phyloP scores from a whole-genome alignment of 2,113 vertebrate genomes.

The Charina bottae region DNA sequence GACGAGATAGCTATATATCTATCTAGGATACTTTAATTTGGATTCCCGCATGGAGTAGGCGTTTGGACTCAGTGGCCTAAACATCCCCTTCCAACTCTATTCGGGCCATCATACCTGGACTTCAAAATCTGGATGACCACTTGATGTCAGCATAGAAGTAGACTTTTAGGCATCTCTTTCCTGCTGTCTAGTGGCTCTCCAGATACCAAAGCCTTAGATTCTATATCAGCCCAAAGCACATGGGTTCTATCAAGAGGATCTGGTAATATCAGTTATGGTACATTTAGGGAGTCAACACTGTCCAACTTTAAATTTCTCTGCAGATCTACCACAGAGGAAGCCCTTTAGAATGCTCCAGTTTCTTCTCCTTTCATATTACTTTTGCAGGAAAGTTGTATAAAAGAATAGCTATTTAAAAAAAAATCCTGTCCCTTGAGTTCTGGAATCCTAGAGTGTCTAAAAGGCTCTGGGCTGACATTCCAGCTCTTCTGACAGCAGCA shows the following conservation, averaged over 20 bases:
- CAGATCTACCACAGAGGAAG: not conserved
- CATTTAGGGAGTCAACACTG: not conserved
- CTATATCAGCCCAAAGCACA: not conserved
- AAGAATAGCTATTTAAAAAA: not conserved
- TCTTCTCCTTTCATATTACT: not conserved
- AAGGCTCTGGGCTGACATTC: conserved; percentile 11
- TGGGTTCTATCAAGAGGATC: not conserved
- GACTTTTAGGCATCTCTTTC: not conserved
- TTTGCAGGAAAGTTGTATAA: not conserved
- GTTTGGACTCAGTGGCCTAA: not conserved
- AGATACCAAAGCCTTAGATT: not conserved
- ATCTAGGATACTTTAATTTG: not conserved
- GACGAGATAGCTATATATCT: not conserved
- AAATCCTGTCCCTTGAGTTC: not conserved
- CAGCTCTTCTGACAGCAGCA: not conserved
- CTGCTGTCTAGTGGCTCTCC: not conserved
- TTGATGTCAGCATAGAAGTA: not conserved
- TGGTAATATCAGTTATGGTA: not conserved
- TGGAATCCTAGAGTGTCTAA: not conserved
- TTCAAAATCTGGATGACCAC: not conserved
- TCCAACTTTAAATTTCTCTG: not conserved
- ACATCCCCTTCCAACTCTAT: not conserved
- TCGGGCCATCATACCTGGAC: not conserved
- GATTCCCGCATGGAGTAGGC: not conserved
- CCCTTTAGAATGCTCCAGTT: not conserved